Evolutionary conservation across 2,888 invertebrate genomes (phyloP), one percentile per base, ranked within the genome.

Genomic region (Leptinotarsa haldemani): DNA sequence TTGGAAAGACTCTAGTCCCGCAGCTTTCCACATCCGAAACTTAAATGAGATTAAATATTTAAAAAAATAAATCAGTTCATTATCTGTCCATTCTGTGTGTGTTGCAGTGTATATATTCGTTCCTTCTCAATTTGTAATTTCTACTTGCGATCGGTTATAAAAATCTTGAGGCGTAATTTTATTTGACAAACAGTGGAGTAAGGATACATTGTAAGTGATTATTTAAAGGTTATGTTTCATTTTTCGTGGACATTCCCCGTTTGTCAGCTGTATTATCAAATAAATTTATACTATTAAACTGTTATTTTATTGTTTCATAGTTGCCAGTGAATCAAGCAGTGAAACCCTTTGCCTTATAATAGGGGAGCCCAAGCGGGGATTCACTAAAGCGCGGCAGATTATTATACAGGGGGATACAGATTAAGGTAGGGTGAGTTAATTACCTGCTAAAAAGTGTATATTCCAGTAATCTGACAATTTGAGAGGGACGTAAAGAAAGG

Each of bases 201-300:
- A 76, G 68, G 70, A 70, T 76, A 76, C 67, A 74, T 71, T 70
- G 75, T 77, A 78, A 74, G 70, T 70, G 66, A 79, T 75, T 75
- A 72, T 73, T 70, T 74, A 53, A 70, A 75, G 70, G 77, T 74
- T 75, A 74, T 72, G 65, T 80, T 81, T 80, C 78, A 81, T 79
- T 79, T 84, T 83, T 85, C 84, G 83, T 83, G 81, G 85, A 86
- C 86, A 86, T 86, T 86, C 86, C 86, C 86, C 84, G 84, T 86
- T 86, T 86, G 85, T 86, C 86, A 86, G 83, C 85, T 86, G 85
- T 86, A 86, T 86, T 85, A 85, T 84, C 82, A 84, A 86, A 85
- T 85, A 86, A 86, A 86, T 85, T 86, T 86, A 85, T 86, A 86
- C 84, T 85, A 86, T 86, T 85, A 74, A 66, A 48, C 16, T 46